Evolutionary conservation across 2,797 vertebrate genomes (phyloP).

Genomic region (Rhinophrynus dorsalis): DNA sequence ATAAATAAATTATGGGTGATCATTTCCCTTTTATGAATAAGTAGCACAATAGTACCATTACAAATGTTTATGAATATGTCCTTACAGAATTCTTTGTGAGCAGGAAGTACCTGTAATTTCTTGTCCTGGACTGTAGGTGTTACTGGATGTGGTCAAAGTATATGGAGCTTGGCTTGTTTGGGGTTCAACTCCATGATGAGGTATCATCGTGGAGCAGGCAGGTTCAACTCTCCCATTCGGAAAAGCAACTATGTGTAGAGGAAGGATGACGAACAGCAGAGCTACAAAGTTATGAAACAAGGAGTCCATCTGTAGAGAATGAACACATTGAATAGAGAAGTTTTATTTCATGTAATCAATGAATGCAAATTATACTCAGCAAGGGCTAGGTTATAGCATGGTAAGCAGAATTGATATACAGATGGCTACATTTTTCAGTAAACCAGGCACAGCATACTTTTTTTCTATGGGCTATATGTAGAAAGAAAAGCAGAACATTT

Average conservation of each 20-base stretch:
- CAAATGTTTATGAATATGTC: too few relatives aligned
- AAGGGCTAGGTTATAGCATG: too few relatives aligned
- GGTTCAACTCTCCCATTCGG: not conserved
- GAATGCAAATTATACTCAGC: too few relatives aligned
- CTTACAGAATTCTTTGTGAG: not conserved
- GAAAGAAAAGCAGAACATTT: too few relatives aligned
- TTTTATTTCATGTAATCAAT: too few relatives aligned
- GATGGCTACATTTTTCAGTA: too few relatives aligned
- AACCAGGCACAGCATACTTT: too few relatives aligned
- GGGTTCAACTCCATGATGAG: not conserved
- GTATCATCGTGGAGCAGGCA: constrained; percentile 26
- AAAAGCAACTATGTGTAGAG: not conserved
- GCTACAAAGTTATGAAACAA: not conserved
- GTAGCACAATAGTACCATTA: too few relatives aligned
- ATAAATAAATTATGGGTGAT: too few relatives aligned
- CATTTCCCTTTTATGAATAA: too few relatives aligned
- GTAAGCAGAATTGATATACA: too few relatives aligned
- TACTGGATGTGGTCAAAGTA: constrained; percentile 45
- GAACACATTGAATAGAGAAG: not conserved
- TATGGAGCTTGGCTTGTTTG: constrained; percentile 54
- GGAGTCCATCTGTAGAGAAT: not conserved
- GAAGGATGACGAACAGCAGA: not conserved
- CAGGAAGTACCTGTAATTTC: constrained; percentile 62
- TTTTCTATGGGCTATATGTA: too few relatives aligned
- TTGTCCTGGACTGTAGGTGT: constrained; percentile 49